Evolutionary conservation across 2,888 invertebrate genomes (phyloP), one percentile per base, ranked within the genome.

Genomic region (Silvanus unidentatus): DNA sequence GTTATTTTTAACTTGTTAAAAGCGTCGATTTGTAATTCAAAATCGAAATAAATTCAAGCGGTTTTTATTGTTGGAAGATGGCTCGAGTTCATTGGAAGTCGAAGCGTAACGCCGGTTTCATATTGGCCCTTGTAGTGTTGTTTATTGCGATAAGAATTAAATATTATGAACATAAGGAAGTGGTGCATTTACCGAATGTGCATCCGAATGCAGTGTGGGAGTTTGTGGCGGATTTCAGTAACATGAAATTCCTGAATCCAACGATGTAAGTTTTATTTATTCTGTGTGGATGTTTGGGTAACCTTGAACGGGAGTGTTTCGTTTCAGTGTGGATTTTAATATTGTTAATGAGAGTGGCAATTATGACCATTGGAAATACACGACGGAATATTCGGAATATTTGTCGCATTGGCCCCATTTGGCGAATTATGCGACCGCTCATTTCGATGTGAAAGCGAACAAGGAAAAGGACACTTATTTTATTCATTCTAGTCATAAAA

Each of bases 181-280:
- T 77, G 53, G 72, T 72, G 40, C 69, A 72, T 50, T 73, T 86
- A 55, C 65, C 70, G 28, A 74, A 79, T 53, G 70, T 76, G 0
- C 73, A 76, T 58, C 79, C 86, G 12, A 75, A 76, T 59, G 72
- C 71, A 16, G 80, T 82, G 27, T 86, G 86, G 85, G 83, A 84
- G 65, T 85, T 77, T 68, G 78, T 85, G n/a, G 81, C 85, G 1
- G 86, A 86, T 69, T 86, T 86, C 59, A 82, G 79, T 59, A 84
- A 86, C 64, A 81, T 83, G 79, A 78, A 78, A 59, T 73, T 75
- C 53, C 70, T 86, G 22, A 85, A 86, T 69, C 85, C 85, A 12
- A 81, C 83, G 12, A 81, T 86, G 86, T 86, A 71, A 78, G 81
- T 75, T 53, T 34, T 28, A 10, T 43, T 42, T 12, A 15, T 37